Evolutionary conservation across 2,113 vertebrate species (phyloP).

Genomic region (Carassius auratus): DNA sequence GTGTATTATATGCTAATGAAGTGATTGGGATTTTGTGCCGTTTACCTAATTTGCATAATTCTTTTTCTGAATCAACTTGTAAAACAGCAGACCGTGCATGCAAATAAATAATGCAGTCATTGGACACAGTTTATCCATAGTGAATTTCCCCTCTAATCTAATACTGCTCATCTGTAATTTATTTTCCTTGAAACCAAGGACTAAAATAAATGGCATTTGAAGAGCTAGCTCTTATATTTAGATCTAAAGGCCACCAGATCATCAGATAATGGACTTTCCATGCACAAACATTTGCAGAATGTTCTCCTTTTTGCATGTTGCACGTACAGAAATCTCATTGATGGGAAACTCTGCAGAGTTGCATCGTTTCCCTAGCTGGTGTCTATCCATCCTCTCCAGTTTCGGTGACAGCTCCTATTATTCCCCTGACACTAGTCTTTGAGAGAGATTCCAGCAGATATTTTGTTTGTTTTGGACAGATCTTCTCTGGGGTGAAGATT

Average conservation of each 20-base stretch:
- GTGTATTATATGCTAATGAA: not conserved
- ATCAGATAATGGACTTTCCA: slow-evolving; percentile 6
- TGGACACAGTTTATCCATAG: not conserved
- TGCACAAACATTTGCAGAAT: not conserved
- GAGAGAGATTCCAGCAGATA: slow-evolving; percentile 1
- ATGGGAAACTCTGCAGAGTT: not conserved
- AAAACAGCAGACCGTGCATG: not conserved
- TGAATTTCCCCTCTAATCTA: not conserved
- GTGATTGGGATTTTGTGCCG: not conserved
- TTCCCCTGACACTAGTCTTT: not conserved
- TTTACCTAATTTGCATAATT: not conserved
- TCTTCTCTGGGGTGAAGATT: slow-evolving; percentile 26
- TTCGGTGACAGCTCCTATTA: slow-evolving; percentile 8
- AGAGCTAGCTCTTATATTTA: slow-evolving; percentile 1
- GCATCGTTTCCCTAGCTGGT: not conserved
- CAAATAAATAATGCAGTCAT: not conserved
- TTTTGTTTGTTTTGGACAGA: slow-evolving; percentile 42
- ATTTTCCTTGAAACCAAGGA: not conserved
- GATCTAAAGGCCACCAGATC: not conserved
- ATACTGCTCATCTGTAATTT: not conserved
- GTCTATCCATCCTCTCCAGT: slow-evolving; percentile 5
- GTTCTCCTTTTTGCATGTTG: not conserved
- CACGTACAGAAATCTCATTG: not conserved
- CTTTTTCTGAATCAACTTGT: not conserved
- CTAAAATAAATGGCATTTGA: not conserved